These are phyloP conservation scores for Drosophila cardini DNA, from an alignment of 1,140 invertebrate genomes.

Conservation along the genomic window DNA sequence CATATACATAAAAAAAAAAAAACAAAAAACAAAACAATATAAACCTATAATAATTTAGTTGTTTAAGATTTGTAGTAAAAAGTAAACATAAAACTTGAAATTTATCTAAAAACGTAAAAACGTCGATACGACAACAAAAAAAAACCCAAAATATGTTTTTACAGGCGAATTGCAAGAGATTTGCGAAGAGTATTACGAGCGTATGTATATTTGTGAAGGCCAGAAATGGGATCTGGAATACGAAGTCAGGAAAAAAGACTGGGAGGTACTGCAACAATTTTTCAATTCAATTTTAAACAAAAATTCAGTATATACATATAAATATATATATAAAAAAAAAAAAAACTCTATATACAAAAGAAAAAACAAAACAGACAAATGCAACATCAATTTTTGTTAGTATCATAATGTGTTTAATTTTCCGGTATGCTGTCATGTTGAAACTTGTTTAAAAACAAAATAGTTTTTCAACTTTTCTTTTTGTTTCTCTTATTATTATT, in stretches of 20 bases:
- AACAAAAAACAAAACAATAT: constrained; percentile 58
- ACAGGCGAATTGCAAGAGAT: constrained; percentile 89
- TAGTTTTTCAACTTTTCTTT: constrained; percentile 31
- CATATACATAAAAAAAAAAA: constrained; percentile 51
- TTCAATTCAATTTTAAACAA: constrained; percentile 70
- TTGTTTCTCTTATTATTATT: constrained; percentile 21
- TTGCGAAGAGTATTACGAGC: constrained; percentile 97
- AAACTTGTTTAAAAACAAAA: constrained; percentile 31
- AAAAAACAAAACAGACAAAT: constrained; percentile 33
- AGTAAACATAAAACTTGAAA: constrained; percentile 25
- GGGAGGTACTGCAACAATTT: constrained; percentile 92
- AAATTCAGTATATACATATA: constrained; percentile 24
- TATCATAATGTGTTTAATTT: constrained; percentile 31
- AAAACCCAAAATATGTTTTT: constrained; percentile 70
- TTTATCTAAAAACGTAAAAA: constrained; percentile 7
- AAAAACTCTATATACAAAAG: constrained; percentile 36
- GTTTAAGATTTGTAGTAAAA: constrained; percentile 38
- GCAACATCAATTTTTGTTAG: constrained; percentile 32
- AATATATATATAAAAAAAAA: constrained; percentile 21
- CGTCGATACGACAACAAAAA: constrained; percentile 23
- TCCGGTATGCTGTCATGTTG: constrained; percentile 39
- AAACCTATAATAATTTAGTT: constrained; percentile 37
- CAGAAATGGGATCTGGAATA: constrained; percentile 99
- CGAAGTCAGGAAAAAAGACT: constrained; percentile 99
- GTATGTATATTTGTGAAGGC: constrained; percentile 97